These are phyloP conservation scores for Parasteatoda tepidariorum DNA, from an alignment of 1,140 invertebrate species.

Conservation along the genomic window DNA sequence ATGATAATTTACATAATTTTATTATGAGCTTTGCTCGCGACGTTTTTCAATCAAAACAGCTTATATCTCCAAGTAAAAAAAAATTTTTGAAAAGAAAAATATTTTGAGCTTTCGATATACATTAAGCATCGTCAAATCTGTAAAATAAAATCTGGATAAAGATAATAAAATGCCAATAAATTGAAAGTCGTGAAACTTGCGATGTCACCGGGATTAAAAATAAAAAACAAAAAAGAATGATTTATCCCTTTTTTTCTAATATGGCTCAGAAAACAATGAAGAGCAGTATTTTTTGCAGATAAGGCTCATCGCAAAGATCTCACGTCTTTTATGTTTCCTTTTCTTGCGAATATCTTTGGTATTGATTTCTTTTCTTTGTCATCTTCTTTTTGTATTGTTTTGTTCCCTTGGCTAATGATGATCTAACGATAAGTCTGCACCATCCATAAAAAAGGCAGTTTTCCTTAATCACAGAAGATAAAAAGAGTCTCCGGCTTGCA, in stretches of 20 bases:
- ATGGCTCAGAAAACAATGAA: constrained; percentile 28
- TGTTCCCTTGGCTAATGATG: constrained; percentile 43
- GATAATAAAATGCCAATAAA: no score
- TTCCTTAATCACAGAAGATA: constrained; percentile 8
- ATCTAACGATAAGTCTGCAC: constrained; percentile 43
- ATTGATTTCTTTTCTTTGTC: not conserved
- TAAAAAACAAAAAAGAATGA: constrained; percentile 26
- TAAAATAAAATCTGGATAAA: no score
- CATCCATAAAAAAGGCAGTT: constrained; percentile 13
- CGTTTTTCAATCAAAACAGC: no score
- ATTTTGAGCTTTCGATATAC: no score
- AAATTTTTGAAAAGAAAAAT: no score
- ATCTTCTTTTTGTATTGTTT: constrained; percentile 22
- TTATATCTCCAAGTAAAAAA: no score
- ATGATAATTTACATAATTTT: no score
- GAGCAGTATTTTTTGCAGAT: constrained; percentile 42
- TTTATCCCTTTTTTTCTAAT: constrained; percentile 30
- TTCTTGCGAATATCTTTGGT: not conserved
- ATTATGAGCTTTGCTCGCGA: no score
- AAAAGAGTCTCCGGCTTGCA: no score
- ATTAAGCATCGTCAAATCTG: no score
- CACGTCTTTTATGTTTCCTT: constrained; percentile 30
- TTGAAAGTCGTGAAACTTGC: constrained; percentile 3
- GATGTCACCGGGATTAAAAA: not conserved
- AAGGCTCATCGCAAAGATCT: constrained; percentile 36